Evolutionary conservation across 2,113 vertebrate species (phyloP), one percentile per base, ranked within the genome.

Genomic region (Thunnus thynnus): DNA sequence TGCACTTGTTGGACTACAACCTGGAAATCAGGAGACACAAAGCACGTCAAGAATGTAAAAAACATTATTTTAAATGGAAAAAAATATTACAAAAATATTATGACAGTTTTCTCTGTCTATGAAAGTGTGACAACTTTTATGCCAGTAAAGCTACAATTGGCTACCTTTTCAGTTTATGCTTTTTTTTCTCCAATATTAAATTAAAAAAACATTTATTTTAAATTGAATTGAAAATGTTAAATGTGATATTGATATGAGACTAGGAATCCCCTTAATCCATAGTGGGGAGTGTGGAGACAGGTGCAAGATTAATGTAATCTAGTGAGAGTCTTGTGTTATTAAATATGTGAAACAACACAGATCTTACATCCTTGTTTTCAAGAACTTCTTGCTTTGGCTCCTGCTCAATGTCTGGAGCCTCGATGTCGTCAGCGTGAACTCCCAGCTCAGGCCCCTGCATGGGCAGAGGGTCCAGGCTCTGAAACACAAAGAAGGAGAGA

Each of bases 391-490:
- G 97, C 81, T 97, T 98, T 0, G 94, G 83, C 75, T 99, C 96
- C 22, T 94, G 96, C 72, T 99, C 96, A 51, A 96, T 92, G 62
- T 97, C 97, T 8, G 95, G 93, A 70, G 96, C 81, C 7, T 98
- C 97, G 1, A 96, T 92, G 90, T 99, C 98, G 6, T 99, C 97
- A 55, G 96, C 94, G 13, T 97, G 87, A 57, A 95, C 72, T 63
- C 97, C 97, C 0, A 99, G 96, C 69, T 99, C 97, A 18, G 97
- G 96, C 5, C 98, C 98, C 0, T 86, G 76, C 88, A 96, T 88
- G 1, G 97, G 98, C 74, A 99, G 96, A 58, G 98, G 98, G 80
- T 99, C 98, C 90, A 99, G 89, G 88, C 97, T 98, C 98, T 99
- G 61, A 58, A 66, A 51, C 16, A n/a, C 57, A 16, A 27, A 36